Percentiles rank a stretch among this genome's conserved stretches.
phyloP scores from a whole-genome alignment of 2,113 vertebrate species.

The Notarius lentiginosus region DNA sequence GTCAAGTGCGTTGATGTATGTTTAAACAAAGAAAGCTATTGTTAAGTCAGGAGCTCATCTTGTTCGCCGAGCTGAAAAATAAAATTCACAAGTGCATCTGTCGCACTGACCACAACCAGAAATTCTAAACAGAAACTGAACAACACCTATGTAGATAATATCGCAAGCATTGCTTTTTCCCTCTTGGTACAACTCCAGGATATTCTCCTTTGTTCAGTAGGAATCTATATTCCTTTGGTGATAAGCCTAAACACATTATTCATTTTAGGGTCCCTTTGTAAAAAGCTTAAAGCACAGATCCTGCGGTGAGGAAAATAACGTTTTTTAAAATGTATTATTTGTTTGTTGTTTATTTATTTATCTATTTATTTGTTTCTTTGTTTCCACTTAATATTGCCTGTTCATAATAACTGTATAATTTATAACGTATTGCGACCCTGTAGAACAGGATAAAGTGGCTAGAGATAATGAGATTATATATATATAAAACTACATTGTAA shows the following conservation, averaged over 20 bases:
- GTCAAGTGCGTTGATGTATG: conserved; percentile 29
- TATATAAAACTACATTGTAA: not conserved
- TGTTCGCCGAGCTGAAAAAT: conserved; percentile 2
- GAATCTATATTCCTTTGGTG: conserved; percentile 60
- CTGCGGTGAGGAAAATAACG: conserved; percentile 22
- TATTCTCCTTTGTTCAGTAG: conserved; percentile 52
- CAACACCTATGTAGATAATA: conserved; percentile 46
- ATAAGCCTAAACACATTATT: conserved; percentile 61
- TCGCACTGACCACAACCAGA: conserved; percentile 24
- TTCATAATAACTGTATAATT: not conserved
- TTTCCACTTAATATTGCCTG: not conserved
- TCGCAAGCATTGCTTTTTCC: conserved; percentile 28
- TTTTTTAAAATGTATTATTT: conserved; percentile 9
- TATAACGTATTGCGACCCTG: not conserved
- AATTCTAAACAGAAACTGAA: conserved; percentile 38
- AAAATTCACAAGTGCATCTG: not conserved
- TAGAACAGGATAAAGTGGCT: too few relatives aligned
- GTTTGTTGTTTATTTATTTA: not conserved
- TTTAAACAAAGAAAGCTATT: conserved; percentile 29
- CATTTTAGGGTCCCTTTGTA: conserved; percentile 56
- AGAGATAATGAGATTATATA: too few relatives aligned
- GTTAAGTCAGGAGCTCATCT: conserved; percentile 9
- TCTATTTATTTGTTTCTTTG: conserved; percentile 3
- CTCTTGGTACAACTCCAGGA: conserved; percentile 41
- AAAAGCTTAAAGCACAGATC: conserved; percentile 52